Conservation (phyloP, 1,140 invertebrate species). For the Penaeus chinensis region DNA sequence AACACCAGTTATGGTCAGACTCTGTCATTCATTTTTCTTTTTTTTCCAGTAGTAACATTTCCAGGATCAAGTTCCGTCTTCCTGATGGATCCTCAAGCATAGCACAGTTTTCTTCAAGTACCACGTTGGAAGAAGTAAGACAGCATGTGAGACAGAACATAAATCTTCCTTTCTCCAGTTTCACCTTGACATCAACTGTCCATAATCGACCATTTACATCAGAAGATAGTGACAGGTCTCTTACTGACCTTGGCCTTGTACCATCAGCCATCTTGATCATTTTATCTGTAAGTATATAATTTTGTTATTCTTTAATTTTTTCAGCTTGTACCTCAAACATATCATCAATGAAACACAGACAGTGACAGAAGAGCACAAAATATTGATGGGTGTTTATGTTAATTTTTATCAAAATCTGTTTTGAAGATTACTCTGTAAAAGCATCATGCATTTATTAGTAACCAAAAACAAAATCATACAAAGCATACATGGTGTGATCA, state of each 20-base stretch:
- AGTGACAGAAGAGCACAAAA: no score
- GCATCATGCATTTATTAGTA: no score
- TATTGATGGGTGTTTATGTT: no score
- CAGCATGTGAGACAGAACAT: conserved; percentile 74
- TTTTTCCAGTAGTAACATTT: conserved; percentile 66
- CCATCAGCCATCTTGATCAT: conserved; percentile 75
- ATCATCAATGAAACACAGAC: no score
- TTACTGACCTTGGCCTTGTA: conserved; percentile 79
- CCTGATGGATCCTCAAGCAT: conserved; percentile 80
- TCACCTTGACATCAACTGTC: conserved; percentile 82
- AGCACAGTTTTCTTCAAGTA: conserved; percentile 74
- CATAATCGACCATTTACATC: conserved; percentile 79
- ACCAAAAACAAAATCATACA: no score
- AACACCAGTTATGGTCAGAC: neutral
- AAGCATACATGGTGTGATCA: no score
- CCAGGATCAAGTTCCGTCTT: conserved; percentile 85
- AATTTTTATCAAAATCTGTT: neutral
- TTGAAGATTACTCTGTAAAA: neutral
- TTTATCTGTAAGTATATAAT: conserved; percentile 35
- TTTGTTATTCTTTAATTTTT: neutral
- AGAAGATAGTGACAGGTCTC: conserved; percentile 74
- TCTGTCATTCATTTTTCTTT: neutral
- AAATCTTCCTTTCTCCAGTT: conserved; percentile 70
- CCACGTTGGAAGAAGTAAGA: conserved; percentile 72
- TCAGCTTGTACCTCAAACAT: no score